Base-by-base conservation (phyloP, 2,888 invertebrate species). In the Acleris holmiana region DNA sequence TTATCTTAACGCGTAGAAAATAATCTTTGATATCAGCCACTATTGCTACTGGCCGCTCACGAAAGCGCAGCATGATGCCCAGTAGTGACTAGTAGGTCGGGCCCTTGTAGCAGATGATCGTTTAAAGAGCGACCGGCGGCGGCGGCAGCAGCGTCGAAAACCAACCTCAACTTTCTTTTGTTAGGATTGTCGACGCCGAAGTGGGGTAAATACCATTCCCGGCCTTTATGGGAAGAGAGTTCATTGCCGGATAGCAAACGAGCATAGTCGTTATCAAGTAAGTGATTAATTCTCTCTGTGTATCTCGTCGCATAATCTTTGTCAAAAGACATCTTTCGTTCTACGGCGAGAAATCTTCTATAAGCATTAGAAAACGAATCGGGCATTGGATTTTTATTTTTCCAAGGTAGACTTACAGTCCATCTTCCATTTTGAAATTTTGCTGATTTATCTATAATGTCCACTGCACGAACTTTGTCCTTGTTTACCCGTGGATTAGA, bases 51-150 rank as follows among this genome's bases (percentile, higher is more conserved):
- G 54, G 21, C 21, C 44, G 21, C 8, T 54, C 54, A n/a, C 54
- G 15, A n/a, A 56, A 56, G 2, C 56, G 25, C 5, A 56, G 47
- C 29, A 56, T 47, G 1, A 56, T 29, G 13, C 56, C 54, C 8
- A 54, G n/a, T 3, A 53, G 53, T n/a, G 53, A 53, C 7, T 53
- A 53, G 53, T 23, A 44, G 40, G 7, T 54, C 54, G 15, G 54
- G 54, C 3, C 54, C 54, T 18, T 54, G 54, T 2, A 41, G 19
- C 8, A 55, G 13, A 19, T n/a, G 46, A n/a, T 55, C 44, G 8
- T 55, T 55, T 4, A 55, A 18, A 8, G 23, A 55, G 4, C 13
- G 18, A 2, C 40, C 53, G 18, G 19, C 19, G 35, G 40, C 35
- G 15, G 19, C 19, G 13, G 35, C 53, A 4, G 53, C 18, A 1